Base-by-base conservation (phyloP, 2,113 vertebrate genomes). In the Campylomormyrus numenius region DNA sequence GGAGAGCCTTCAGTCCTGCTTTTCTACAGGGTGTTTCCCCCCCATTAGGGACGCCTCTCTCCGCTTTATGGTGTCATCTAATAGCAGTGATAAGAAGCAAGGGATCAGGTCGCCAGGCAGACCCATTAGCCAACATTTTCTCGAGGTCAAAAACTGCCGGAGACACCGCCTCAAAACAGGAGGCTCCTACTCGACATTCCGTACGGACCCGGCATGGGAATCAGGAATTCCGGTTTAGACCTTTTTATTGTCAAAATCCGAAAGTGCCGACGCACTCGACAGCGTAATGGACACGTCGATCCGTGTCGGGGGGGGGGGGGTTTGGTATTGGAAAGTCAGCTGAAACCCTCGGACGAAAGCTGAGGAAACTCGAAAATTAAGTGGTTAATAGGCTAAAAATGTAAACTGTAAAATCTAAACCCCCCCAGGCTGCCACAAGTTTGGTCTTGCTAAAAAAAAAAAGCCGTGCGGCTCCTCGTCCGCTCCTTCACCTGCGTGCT, bases 111-210 rank as follows among this genome's bases (percentile, higher is more conserved):
- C 94, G 94, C 91, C 91, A 90, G 94, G 94, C 92, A 91, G 92
- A 92, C 91, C 93, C 93, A 93, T 95, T 95, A 95, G 93, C 93
- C 93, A 94, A 94, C 94, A 93, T 93, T 93, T 94, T 95, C 94
- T 92, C 94, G 92, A 93, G 94, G 93, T 94, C 92, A 93, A 92
- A 92, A 35, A 49, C 52, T 21, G 83, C 42, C 58, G 49, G 42
- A 91, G 93, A 93, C 92, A 92, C 92, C 90, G 91, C 91, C 91
- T 95, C 91, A 89, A 89, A 94, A 93, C 93, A 91, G 94, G 93
- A 95, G 7, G 83, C 94, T 94, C 94, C 93, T 91, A 24, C 87
- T 90, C 88, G 93, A 93, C 94, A 94, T 92, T 94, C 83, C 90
- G 50, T 49, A 93, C 93, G 94, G 95, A 94, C 94, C 83, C 21